Evolutionary conservation across 1,140 invertebrate genomes (phyloP), one percentile per base, ranked within the genome.

Genomic region (Andrena cerasifolii): DNA sequence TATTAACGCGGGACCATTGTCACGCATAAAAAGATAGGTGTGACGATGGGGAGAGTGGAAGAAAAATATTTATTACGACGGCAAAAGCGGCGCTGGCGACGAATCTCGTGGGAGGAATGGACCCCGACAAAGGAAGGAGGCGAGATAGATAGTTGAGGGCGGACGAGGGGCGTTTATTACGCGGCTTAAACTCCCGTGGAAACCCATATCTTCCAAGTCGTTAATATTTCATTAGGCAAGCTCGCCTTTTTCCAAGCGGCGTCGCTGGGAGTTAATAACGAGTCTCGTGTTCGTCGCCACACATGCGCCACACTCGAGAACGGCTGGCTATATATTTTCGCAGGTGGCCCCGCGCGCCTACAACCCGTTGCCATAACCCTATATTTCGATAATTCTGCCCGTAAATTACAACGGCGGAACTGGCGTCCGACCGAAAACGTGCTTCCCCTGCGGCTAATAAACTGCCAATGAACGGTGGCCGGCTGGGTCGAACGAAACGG

Each of bases 161-260:
- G 16, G 56, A 36, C 16, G 0, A 18, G 16, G 16, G 36, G 54
- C 45, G 61, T 84, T 84, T 77, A 78, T 81, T 78, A 68, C 70
- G 18, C 45, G 33, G 53, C 49, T 70, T 66, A 81, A 85, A 70
- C 67, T 58, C 54, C 36, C 53, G 21, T 21, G 28, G 58, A 80
- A 74, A 74, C 53, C 51, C 61, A 49, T 78, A 84, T 85, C 82
- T 54, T 74, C 36, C 59, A 24, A 63, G 63, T 84, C 79, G 70
- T 84, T 85, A 85, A 85, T 84, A 85, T 85, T 85, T 85, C 83
- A 85, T 85, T 84, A 84, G 71, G 36, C 33, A 56, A 78, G 26
- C 65, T 56, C 49, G 45, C 51, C 36, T 73, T 81, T 78, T 74
- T 81, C 72, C 66, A 36, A n/a, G 10, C 56, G 3, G 14, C 49